These are phyloP conservation scores for Tenebrosternarchus preto DNA, from an alignment of 2,113 vertebrate species.

Conservation along the genomic window DNA sequence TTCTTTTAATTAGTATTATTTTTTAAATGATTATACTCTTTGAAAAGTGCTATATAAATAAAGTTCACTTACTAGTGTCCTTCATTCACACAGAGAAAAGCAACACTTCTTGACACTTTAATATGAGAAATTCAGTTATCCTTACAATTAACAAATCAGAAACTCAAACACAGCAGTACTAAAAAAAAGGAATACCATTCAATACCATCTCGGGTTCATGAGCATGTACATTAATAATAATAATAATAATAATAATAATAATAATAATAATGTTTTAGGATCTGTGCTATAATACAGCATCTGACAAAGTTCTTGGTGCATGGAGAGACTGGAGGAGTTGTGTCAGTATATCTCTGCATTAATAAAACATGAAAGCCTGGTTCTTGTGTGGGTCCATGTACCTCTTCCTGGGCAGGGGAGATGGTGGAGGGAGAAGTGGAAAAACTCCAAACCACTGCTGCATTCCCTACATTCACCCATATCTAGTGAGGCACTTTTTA, in stretches of 20 bases:
- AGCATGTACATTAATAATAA: no score
- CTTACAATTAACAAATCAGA: neutral
- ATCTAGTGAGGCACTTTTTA: conserved; percentile 75
- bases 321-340: conserved; percentile 49
- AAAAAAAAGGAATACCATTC: neutral
- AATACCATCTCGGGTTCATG: neutral
- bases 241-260: neutral
- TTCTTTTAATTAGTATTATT: no score
- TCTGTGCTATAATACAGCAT: conserved; percentile 35
- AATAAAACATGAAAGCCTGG: conserved; percentile 76
- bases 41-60: no score
- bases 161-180: neutral
- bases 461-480: conserved; percentile 71
- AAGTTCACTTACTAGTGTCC: no score
- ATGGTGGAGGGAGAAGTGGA: conserved; percentile 58
- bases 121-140: no score
- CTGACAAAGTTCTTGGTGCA: conserved; percentile 46
- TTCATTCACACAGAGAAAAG: no score
- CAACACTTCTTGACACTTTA: no score
- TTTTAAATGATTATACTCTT: no score
- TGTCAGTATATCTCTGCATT: conserved; percentile 67
- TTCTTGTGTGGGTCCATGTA: conserved; percentile 67
- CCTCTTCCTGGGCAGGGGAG: conserved; percentile 65
- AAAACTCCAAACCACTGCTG: conserved; percentile 68
- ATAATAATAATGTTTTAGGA: conserved; percentile 14